These are phyloP conservation scores for Tiaroga cobitis DNA, from an alignment of 2,797 vertebrate species.

Conservation along the genomic window DNA sequence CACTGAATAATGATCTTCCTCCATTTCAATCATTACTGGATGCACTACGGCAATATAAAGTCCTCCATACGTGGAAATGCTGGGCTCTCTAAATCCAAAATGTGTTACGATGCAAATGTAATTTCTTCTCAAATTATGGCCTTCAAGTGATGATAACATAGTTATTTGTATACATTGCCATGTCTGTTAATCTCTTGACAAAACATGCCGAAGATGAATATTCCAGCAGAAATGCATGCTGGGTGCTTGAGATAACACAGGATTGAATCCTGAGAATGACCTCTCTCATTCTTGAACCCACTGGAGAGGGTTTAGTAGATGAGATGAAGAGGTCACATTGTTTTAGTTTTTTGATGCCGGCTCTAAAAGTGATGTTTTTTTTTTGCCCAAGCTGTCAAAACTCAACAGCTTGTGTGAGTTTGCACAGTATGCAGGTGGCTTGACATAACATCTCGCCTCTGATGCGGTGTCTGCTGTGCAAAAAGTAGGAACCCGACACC, in stretches of 20 bases:
- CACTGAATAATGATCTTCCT: slow-evolving; percentile 16
- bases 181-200: not conserved
- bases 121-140: slow-evolving; percentile 1
- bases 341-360: slow-evolving; percentile 17
- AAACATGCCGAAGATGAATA: not conserved
- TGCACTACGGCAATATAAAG: slow-evolving; percentile 11
- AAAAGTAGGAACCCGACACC: slow-evolving; percentile 34
- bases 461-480: not conserved
- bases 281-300: not conserved
- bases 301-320: not conserved
- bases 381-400: slow-evolving; percentile 8
- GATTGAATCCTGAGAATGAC: slow-evolving; percentile 14
- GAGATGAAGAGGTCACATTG: slow-evolving; percentile 19
- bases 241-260: slow-evolving; percentile 14
- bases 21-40: slow-evolving; percentile 17
- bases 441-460: slow-evolving; percentile 17
- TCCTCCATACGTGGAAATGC: not conserved
- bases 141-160: not conserved
- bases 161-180: not conserved
- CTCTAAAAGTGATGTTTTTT: not conserved
- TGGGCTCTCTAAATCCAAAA: not conserved
- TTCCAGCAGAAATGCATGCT: slow-evolving; percentile 10
- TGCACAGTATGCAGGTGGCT: slow-evolving; percentile 24
- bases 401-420: not conserved
- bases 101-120: not conserved